Evolutionary conservation across 2,113 vertebrate genomes (phyloP).

Genomic region (Cottus gobio): DNA sequence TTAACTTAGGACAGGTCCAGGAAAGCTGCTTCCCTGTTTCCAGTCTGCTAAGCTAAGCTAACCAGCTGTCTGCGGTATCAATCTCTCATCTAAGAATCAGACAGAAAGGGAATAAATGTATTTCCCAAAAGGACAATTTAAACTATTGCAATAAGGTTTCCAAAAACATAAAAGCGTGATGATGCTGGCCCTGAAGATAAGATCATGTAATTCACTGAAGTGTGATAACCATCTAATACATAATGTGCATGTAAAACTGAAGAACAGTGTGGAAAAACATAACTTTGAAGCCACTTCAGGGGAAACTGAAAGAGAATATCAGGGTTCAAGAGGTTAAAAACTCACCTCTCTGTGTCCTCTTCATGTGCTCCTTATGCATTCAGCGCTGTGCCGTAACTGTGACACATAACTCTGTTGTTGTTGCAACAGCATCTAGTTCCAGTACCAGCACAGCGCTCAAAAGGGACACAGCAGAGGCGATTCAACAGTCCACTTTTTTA

Average conservation of each 20-base stretch:
- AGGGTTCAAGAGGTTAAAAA: conserved; percentile 17
- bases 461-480: neutral
- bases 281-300: neutral
- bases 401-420: neutral
- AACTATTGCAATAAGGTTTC: neutral
- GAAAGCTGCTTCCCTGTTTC: neutral
- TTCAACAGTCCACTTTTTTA: neutral
- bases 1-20: neutral
- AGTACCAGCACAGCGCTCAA: neutral
- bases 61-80: neutral
- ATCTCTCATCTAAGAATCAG: neutral
- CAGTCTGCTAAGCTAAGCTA: neutral
- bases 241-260: neutral
- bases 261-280: neutral
- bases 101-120: neutral
- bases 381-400: conserved; percentile 3
- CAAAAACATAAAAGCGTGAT: neutral
- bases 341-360: conserved; percentile 4
- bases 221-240: neutral
- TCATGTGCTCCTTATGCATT: conserved; percentile 34
- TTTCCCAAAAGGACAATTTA: neutral
- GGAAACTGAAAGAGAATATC: neutral
- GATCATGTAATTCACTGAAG: neutral
- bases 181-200: neutral
- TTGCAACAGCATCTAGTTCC: neutral